phyloP scores from a whole-genome alignment of 2,797 vertebrate species.

The Sphenopsis melanotis region DNA sequence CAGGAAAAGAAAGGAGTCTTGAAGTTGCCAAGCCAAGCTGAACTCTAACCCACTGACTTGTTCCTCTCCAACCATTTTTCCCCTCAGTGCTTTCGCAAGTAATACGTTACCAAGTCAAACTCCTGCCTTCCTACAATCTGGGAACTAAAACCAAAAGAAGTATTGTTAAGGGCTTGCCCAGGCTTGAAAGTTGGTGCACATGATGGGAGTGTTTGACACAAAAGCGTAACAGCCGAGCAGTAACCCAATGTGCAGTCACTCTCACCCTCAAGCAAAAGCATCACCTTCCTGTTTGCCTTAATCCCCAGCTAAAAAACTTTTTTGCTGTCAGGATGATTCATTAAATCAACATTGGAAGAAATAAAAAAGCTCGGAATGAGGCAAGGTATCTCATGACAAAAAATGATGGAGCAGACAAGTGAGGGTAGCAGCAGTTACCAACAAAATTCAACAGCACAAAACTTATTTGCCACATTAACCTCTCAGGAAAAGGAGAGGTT shows the following conservation, averaged over 20 bases:
- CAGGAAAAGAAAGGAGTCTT: neutral
- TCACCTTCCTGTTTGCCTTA: slow-evolving; percentile 18
- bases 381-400: neutral
- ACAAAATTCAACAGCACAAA: neutral
- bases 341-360: neutral
- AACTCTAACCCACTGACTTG: neutral
- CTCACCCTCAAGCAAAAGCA: neutral
- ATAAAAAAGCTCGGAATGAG: neutral
- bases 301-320: neutral
- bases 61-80: neutral
- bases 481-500: neutral
- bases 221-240: rapidly evolving
- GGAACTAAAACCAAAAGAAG: neutral
- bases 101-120: neutral
- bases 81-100: neutral
- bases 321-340: slow-evolving; percentile 37
- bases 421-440: neutral
- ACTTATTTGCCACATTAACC: neutral
- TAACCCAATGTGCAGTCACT: neutral
- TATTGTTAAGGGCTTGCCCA: slow-evolving; percentile 1
- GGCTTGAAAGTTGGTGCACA: neutral
- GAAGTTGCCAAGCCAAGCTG: neutral
- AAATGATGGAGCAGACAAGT: neutral
- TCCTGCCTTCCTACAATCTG: neutral
- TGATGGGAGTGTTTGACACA: neutral